Conservation (phyloP, 2,113 vertebrate species). For the Lepus timidus region DNA sequence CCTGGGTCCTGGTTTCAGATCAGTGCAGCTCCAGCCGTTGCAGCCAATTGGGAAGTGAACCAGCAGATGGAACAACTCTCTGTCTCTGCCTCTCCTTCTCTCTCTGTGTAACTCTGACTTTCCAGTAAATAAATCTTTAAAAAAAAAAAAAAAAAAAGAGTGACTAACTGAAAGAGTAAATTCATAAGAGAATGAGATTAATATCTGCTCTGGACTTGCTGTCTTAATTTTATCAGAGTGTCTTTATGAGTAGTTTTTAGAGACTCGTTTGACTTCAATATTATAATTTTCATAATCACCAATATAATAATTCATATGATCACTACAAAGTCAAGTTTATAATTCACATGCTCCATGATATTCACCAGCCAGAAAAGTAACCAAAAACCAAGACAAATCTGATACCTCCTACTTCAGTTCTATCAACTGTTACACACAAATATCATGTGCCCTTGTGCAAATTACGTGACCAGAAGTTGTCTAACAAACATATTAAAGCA, state of each 20-base stretch:
- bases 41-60: too few relatives aligned
- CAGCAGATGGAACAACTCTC: too few relatives aligned
- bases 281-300: background rate
- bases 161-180: background rate
- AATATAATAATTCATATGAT: slow-evolving; percentile 48
- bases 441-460: background rate
- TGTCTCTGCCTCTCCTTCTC: too few relatives aligned
- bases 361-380: background rate
- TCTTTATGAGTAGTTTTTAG: slow-evolving; percentile 6
- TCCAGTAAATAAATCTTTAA: too few relatives aligned
- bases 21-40: too few relatives aligned
- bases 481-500: background rate
- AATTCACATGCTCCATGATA: slow-evolving; percentile 46
- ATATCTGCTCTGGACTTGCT: background rate
- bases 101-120: too few relatives aligned
- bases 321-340: slow-evolving; percentile 34
- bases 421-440: background rate
- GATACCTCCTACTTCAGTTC: slow-evolving; percentile 9
- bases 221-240: background rate
- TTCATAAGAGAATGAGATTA: slow-evolving; percentile 5
- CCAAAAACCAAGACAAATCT: background rate
- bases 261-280: slow-evolving; percentile 25
- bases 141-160: too few relatives aligned
- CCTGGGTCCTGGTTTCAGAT: too few relatives aligned
- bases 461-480: background rate